Percentiles rank a stretch among this genome's conserved stretches.
These are phyloP conservation scores for Benitochromis conjunctus DNA, from an alignment of 2,113 vertebrate species.

Conservation along the genomic window DNA sequence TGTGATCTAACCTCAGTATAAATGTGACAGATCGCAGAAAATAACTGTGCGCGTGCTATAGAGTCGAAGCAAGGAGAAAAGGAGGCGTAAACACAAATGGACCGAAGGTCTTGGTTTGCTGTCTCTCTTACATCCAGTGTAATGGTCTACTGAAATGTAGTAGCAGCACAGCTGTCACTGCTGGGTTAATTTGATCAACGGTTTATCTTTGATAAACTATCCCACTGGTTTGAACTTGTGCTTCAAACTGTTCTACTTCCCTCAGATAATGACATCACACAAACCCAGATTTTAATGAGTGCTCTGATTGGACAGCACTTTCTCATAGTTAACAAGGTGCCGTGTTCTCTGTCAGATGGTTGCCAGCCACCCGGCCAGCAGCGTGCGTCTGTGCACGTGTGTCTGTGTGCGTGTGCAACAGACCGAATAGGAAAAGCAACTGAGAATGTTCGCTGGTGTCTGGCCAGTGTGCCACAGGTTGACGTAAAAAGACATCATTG, in stretches of 20 bases:
- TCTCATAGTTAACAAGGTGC: conserved; percentile 31
- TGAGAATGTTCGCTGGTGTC: neutral
- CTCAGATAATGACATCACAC: conserved; percentile 35
- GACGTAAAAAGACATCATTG: conserved; percentile 3
- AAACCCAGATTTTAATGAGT: conserved; percentile 41
- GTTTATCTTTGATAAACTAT: neutral
- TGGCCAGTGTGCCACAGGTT: neutral
- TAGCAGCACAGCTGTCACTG: neutral
- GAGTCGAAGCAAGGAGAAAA: neutral
- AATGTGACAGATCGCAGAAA: neutral
- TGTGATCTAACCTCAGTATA: neutral
- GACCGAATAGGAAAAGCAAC: neutral
- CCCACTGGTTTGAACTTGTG: neutral
- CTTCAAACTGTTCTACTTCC: conserved; percentile 26
- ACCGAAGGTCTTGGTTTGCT: neutral
- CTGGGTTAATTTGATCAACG: conserved; percentile 5
- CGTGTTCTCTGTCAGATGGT: conserved; percentile 29
- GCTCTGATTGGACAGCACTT: conserved; percentile 44
- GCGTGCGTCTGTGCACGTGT: neutral
- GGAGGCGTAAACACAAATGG: neutral
- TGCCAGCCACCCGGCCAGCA: neutral
- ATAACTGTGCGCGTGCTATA: neutral
- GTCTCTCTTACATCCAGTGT: neutral
- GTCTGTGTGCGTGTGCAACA: neutral
- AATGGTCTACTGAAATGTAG: neutral